Conservation (phyloP, 2,113 vertebrate species). For the Probosciger aterrimus region DNA sequence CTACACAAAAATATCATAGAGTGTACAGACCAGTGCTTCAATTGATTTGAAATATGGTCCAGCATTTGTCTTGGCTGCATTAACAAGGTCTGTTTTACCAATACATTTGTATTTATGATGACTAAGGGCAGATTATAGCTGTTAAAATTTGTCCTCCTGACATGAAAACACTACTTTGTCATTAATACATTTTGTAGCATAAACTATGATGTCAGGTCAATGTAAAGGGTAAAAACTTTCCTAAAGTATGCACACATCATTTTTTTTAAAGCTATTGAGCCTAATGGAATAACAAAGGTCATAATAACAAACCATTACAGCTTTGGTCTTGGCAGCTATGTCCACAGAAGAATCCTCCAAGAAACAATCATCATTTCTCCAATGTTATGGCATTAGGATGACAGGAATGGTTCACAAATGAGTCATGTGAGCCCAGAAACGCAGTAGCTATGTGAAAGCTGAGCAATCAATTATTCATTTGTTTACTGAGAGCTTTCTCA, state of each 20-base stretch:
- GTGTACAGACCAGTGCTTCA: slow-evolving; percentile 62
- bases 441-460: slow-evolving; percentile 77
- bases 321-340: slow-evolving; percentile 81
- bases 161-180: slow-evolving; percentile 81
- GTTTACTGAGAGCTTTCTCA: slow-evolving; percentile 83
- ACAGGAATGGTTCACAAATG: slow-evolving; percentile 80
- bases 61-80: slow-evolving; percentile 80
- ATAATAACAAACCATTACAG: slow-evolving; percentile 97
- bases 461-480: slow-evolving; percentile 83
- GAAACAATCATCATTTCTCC: slow-evolving; percentile 81
- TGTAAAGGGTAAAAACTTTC: slow-evolving; percentile 85
- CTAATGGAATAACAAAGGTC: slow-evolving; percentile 96
- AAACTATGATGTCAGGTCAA: slow-evolving; percentile 85
- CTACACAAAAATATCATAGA: slow-evolving; percentile 34
- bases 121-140: slow-evolving; percentile 84
- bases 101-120: slow-evolving; percentile 86
- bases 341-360: slow-evolving; percentile 81
- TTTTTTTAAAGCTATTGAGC: slow-evolving; percentile 80
- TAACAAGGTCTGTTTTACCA: slow-evolving; percentile 83
- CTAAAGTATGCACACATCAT: slow-evolving; percentile 80
- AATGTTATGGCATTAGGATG: slow-evolving; percentile 84
- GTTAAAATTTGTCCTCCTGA: slow-evolving; percentile 81
- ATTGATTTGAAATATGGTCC: slow-evolving; percentile 76
- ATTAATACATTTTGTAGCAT: slow-evolving; percentile 81
- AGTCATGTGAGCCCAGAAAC: slow-evolving; percentile 74